Base-by-base conservation (phyloP, 2,888 invertebrate genomes). In the Spisula subtruncata region DNA sequence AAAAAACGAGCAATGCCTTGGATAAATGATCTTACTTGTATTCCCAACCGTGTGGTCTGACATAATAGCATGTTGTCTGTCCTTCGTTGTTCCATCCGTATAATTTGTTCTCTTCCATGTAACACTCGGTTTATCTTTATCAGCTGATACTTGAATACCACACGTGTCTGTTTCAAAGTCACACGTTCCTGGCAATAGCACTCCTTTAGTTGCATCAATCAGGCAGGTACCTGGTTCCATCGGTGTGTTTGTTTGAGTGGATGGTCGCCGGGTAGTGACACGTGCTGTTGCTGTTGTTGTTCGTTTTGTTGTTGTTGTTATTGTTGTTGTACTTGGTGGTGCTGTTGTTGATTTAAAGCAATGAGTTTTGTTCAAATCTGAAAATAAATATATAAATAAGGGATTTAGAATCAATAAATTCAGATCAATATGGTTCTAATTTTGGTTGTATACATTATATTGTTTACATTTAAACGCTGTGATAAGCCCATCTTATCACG, bases 91-190 rank as follows among this genome's bases (percentile, higher is more conserved):
- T 0, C 71, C 82, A 54, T 82, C 32, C 32, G 71, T 46, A 14
- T 48, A 18, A n/a, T 87, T 71, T 18, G 66, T 81, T 84, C 87
- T 54, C n/a, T 4, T 48, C 91, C 91, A 91, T 18, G 81, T 81
- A 0, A 87, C 81, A 1, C n/a, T 16, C 8, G 20, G 12, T 14
- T 83, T 54, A 0, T 32, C 35, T 2, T 48, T 29, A 60, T 79
- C 86, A 14, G 85, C 25, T 32, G 51, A 41, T n/a, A 91, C 32
- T 32, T 56, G 85, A 51, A 86, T 81, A 8, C 82, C 86, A 71
- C 91, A 91, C 10, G 75, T 79, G 46, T 35, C 82, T 1, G 85
- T 88, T 48, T 91, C 91, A 80, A 91, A 91, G 48, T 90, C 83
- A 71, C 91, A 91, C 16, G 90, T 86, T 6, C 89, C 91, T 0